Percentiles rank a stretch among this genome's conserved stretches.
These are phyloP conservation scores for Cichladusa arquata DNA, from an alignment of 2,113 vertebrate genomes.

Conservation along the genomic window DNA sequence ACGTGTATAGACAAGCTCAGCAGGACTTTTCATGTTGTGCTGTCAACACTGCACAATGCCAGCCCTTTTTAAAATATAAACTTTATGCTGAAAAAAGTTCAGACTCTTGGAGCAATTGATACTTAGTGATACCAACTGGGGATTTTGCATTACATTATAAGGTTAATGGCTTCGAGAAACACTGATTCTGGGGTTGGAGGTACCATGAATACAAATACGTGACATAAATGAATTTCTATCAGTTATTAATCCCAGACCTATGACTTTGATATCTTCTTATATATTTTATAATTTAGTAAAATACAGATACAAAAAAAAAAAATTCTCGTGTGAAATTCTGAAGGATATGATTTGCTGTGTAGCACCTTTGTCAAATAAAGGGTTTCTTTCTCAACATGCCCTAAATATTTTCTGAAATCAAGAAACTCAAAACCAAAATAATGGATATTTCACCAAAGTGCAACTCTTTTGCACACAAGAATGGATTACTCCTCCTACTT, in stretches of 20 bases:
- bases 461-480: background rate
- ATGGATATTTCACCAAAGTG: background rate
- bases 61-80: background rate
- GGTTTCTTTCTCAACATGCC: background rate
- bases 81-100: background rate
- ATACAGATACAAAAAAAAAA: background rate
- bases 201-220: background rate
- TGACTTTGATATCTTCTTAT: background rate
- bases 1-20: conserved; percentile 18
- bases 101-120: background rate
- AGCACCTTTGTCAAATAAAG: background rate
- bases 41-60: conserved; percentile 10
- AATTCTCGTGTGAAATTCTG: background rate
- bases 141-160: background rate
- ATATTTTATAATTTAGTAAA: background rate
- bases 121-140: background rate
- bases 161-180: background rate
- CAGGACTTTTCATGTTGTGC: conserved; percentile 1
- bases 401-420: background rate
- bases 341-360: background rate
- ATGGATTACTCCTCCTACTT: background rate
- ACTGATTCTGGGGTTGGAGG: background rate
- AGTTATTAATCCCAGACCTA: background rate
- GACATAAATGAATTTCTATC: background rate
- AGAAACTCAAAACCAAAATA: background rate